Conservation (phyloP, 2,797 vertebrate genomes). For the Hipposideros larvatus region DNA sequence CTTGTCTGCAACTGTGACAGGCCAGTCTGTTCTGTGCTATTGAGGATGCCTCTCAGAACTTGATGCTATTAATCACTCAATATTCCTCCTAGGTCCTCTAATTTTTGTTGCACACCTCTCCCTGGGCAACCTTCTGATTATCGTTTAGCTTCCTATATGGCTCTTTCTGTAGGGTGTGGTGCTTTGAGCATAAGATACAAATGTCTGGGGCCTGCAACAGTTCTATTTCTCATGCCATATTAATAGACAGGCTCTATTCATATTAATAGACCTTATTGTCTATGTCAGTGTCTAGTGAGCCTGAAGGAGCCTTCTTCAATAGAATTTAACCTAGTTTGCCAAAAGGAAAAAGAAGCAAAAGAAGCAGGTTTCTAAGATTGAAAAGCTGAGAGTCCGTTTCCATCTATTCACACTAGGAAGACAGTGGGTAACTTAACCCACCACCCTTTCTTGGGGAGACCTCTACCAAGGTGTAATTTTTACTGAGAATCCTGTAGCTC, state of each 20-base stretch:
- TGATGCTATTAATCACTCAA: not conserved
- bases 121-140: not conserved
- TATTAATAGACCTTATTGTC: not conserved
- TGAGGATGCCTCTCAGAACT: not conserved
- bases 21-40: not conserved
- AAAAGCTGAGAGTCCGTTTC: constrained; percentile 17
- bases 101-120: not conserved
- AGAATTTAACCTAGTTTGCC: not conserved
- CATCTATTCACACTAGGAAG: not conserved
- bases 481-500: not conserved
- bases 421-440: not conserved
- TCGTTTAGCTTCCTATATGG: not conserved
- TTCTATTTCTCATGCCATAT: not conserved
- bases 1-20: not conserved
- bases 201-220: not conserved
- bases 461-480: not conserved
- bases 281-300: not conserved
- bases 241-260: not conserved
- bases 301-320: not conserved
- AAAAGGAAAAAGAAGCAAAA: not conserved
- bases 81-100: not conserved
- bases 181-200: not conserved
- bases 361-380: constrained; percentile 4
- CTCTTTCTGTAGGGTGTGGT: not conserved
- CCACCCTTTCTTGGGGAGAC: not conserved